These are phyloP conservation scores for Pemphigus obesinymphae DNA, from an alignment of 1,140 invertebrate genomes.

Conservation along the genomic window DNA sequence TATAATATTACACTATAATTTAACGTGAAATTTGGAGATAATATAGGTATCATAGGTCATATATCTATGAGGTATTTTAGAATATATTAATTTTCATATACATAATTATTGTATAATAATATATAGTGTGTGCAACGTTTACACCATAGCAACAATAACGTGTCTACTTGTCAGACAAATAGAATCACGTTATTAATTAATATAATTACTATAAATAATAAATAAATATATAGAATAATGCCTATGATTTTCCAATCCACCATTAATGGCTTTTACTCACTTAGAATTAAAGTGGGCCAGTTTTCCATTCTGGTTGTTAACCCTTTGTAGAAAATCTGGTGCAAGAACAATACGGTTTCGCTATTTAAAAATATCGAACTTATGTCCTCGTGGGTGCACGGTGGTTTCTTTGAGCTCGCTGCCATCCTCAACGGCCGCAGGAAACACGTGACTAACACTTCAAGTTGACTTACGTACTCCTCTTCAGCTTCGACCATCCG, in stretches of 20 bases:
- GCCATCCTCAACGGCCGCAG: constrained; percentile 90
- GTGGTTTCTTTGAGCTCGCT: constrained; percentile 87
- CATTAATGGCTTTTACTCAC: too few relatives aligned
- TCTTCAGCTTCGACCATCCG: constrained; percentile 87
- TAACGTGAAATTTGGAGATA: too few relatives aligned
- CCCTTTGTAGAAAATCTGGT: constrained; percentile 94
- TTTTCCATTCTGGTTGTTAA: constrained; percentile 84
- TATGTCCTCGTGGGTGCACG: constrained; percentile 89
- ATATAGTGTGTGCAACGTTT: background rate
- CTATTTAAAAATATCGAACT: constrained; percentile 94
- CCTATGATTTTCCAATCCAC: too few relatives aligned
- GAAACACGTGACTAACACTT: constrained; percentile 87
- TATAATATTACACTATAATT: too few relatives aligned
- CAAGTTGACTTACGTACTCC: constrained; percentile 88
- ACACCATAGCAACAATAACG: background rate
- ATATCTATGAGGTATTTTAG: too few relatives aligned
- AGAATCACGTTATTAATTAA: too few relatives aligned
- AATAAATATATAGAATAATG: background rate
- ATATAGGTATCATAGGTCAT: too few relatives aligned
- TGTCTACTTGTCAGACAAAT: background rate
- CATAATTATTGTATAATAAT: background rate
- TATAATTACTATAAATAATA: background rate
- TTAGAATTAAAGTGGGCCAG: constrained; percentile 85
- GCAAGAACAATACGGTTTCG: constrained; percentile 88
- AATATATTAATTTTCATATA: too few relatives aligned